Conservation (phyloP, 2,888 invertebrate species). For the Perithous albicinctus region DNA sequence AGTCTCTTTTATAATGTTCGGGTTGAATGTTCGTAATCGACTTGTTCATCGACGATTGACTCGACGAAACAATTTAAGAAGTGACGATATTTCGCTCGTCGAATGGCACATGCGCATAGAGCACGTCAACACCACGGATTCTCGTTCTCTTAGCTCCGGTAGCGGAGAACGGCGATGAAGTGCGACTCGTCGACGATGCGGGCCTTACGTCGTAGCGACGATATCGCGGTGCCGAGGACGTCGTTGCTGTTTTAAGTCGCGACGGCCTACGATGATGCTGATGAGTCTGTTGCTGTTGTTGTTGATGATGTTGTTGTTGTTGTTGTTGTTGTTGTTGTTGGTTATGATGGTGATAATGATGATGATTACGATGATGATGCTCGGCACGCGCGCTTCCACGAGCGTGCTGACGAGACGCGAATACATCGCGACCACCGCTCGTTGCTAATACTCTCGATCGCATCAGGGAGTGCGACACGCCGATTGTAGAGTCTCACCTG, state of each 20-base stretch:
- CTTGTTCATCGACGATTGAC: background rate
- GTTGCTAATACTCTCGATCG: slow-evolving; percentile 59
- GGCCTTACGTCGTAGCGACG: slow-evolving; percentile 68
- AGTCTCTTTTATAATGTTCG: background rate
- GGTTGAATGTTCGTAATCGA: slow-evolving; percentile 3
- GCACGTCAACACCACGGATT: slow-evolving; percentile 69
- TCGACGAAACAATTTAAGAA: slow-evolving; percentile 28
- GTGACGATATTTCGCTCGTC: slow-evolving; percentile 46
- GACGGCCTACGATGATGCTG: slow-evolving; percentile 55
- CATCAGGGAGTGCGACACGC: slow-evolving; percentile 66
- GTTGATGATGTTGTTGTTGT: slow-evolving; percentile 50
- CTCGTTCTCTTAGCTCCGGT: slow-evolving; percentile 63
- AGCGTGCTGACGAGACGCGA: slow-evolving; percentile 43
- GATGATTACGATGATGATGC: slow-evolving; percentile 46
- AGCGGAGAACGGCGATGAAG: slow-evolving; percentile 41
- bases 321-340: slow-evolving; percentile 32
- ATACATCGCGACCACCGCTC: slow-evolving; percentile 47
- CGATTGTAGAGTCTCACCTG: slow-evolving; percentile 68
- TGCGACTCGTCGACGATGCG: slow-evolving; percentile 47
- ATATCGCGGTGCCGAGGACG: slow-evolving; percentile 55
- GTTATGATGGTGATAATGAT: slow-evolving; percentile 43
- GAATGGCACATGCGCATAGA: slow-evolving; percentile 66
- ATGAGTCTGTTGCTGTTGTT: slow-evolving; percentile 33
- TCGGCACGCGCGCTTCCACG: slow-evolving; percentile 63
- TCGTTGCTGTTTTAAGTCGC: slow-evolving; percentile 50